These are phyloP conservation scores for Chrysemys picta DNA, from an alignment of 2,113 vertebrate genomes.

Conservation along the genomic window DNA sequence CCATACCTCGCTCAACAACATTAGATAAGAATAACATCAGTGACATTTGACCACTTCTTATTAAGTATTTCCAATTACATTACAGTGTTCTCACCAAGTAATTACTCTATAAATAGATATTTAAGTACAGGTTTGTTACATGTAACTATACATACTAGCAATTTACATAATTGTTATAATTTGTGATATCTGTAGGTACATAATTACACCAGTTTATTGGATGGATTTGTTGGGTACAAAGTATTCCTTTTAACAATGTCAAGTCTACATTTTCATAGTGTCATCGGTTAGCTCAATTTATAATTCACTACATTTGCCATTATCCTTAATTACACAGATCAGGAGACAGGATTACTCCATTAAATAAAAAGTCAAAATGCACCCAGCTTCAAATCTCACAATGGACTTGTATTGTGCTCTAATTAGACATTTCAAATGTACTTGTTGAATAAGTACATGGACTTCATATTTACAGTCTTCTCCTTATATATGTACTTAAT, in stretches of 20 bases:
- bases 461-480: background rate
- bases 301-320: background rate
- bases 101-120: slow-evolving; percentile 50
- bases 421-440: background rate
- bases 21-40: background rate
- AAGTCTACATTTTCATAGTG: background rate
- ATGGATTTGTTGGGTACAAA: background rate
- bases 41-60: accelerated
- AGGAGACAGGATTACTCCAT: background rate
- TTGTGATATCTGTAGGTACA: background rate
- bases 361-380: slow-evolving; percentile 20
- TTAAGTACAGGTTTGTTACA: slow-evolving; percentile 44
- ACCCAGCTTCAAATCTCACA: background rate
- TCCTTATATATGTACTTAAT: slow-evolving; percentile 7
- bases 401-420: slow-evolving; percentile 16
- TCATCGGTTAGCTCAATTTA: slow-evolving; percentile 18
- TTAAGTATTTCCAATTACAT: background rate
- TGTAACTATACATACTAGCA: background rate
- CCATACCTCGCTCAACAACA: background rate
- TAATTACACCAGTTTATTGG: background rate
- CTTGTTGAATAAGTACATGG: background rate
- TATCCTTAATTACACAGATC: slow-evolving; percentile 1
- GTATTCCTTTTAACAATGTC: background rate
- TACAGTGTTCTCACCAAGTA: slow-evolving; percentile 2
- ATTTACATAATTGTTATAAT: slow-evolving; percentile 33